Conservation (phyloP, 2,113 vertebrate species). For the Notechis scutatus region DNA sequence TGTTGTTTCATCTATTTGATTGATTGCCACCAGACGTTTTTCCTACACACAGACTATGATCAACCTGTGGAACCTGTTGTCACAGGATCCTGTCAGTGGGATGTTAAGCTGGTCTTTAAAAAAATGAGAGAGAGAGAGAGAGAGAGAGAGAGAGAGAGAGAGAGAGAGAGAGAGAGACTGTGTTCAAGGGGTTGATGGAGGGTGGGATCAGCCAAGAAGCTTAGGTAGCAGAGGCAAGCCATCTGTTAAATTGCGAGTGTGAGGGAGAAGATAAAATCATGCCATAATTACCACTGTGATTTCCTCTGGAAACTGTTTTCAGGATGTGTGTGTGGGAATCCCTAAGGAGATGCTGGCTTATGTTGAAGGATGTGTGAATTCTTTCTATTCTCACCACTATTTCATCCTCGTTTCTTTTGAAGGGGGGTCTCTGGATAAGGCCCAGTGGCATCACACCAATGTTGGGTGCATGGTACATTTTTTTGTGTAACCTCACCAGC, state of each 20-base stretch:
- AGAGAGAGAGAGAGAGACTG: background rate
- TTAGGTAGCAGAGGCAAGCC: background rate
- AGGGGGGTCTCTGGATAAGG: background rate
- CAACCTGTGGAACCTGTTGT: background rate
- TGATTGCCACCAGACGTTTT: background rate
- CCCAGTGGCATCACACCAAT: background rate
- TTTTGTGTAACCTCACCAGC: background rate
- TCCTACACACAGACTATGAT: background rate
- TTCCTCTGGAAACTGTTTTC: background rate
- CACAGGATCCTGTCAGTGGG: background rate
- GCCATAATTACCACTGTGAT: background rate
- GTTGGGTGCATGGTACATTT: background rate
- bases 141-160: background rate
- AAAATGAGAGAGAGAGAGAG: background rate
- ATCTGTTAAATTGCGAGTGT: background rate
- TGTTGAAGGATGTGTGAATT: background rate
- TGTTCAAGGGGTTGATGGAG: background rate
- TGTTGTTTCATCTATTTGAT: background rate
- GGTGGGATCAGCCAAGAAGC: background rate
- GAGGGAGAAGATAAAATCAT: background rate
- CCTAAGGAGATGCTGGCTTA: background rate
- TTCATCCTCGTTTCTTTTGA: background rate
- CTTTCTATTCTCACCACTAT: background rate
- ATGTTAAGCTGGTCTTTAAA: background rate
- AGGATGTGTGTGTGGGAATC: background rate